Conservation (phyloP, 2,797 vertebrate genomes). For the Peromyscus melanophrys region DNA sequence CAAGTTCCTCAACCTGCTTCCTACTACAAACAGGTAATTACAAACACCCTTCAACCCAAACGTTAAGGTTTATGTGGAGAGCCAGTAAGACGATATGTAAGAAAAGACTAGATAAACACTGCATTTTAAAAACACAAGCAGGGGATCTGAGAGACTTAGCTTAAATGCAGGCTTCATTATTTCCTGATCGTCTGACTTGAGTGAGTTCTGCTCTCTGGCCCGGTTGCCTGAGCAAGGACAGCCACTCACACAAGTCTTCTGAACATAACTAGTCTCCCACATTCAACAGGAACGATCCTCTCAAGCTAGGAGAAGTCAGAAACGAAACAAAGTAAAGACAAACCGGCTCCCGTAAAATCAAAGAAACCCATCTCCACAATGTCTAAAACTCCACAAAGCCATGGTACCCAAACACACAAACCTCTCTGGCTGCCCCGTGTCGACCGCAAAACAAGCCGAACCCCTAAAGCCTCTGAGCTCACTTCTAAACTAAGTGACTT, state of each 20-base stretch:
- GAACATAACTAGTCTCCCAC: not conserved
- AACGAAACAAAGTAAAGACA: constrained; percentile 48
- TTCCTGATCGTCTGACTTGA: not conserved
- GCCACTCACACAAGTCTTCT: not conserved
- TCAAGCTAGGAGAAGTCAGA: constrained; percentile 60
- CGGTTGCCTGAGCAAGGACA: constrained; percentile 39
- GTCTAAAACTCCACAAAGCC: constrained; percentile 6
- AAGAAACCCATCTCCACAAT: constrained; percentile 26
- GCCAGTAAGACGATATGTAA: not conserved
- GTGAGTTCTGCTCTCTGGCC: not conserved
- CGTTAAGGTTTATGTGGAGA: not conserved
- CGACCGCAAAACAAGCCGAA: not conserved
- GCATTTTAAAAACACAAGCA: not conserved
- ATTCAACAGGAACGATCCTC: constrained; percentile 18
- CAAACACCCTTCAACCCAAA: not conserved
- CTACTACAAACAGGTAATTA: not conserved
- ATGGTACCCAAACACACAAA: constrained; percentile 17
- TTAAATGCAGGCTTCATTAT: constrained; percentile 18
- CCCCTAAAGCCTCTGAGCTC: not conserved
- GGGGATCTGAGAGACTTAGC: not conserved
- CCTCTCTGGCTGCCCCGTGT: not conserved
- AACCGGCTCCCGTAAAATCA: not conserved
- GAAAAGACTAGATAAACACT: constrained; percentile 37
- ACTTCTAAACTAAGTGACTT: not conserved
- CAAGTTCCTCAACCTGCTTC: not conserved